Conservation (phyloP, 2,113 vertebrate genomes). For the Mesembrinibis cayennensis region DNA sequence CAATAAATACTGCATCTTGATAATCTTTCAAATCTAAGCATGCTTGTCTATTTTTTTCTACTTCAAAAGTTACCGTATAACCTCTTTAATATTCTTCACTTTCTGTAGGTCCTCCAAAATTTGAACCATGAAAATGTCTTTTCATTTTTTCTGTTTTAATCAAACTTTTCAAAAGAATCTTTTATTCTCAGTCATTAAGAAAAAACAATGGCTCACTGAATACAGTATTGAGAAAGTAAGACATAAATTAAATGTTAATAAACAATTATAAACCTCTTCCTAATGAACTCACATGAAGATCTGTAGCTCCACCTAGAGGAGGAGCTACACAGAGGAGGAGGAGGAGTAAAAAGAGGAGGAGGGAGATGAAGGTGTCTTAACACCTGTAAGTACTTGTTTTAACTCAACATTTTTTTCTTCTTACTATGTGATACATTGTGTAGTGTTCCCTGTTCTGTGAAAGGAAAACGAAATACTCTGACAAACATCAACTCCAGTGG, state of each 20-base stretch:
- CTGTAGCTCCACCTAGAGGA: neutral
- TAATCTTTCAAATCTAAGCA: neutral
- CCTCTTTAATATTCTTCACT: neutral
- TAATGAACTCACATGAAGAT: neutral
- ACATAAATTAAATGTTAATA: neutral
- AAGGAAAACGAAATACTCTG: neutral
- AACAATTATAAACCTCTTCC: neutral
- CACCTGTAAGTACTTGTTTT: neutral
- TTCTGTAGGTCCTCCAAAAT: neutral
- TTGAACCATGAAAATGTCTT: neutral
- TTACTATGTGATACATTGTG: neutral
- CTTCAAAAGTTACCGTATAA: neutral
- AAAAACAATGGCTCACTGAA: neutral
- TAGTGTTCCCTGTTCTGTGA: neutral
- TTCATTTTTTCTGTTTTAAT: neutral
- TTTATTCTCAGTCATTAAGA: neutral
- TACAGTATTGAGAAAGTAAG: neutral
- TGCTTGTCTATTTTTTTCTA: accelerated
- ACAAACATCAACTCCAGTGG: neutral
- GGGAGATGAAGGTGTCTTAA: neutral
- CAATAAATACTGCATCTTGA: neutral
- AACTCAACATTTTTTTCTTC: neutral
- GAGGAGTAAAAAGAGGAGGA: neutral
- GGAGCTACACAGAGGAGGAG: neutral
- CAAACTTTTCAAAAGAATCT: neutral